These are phyloP conservation scores for Eupithecia subfuscata DNA, from an alignment of 2,888 invertebrate genomes.

Conservation along the genomic window DNA sequence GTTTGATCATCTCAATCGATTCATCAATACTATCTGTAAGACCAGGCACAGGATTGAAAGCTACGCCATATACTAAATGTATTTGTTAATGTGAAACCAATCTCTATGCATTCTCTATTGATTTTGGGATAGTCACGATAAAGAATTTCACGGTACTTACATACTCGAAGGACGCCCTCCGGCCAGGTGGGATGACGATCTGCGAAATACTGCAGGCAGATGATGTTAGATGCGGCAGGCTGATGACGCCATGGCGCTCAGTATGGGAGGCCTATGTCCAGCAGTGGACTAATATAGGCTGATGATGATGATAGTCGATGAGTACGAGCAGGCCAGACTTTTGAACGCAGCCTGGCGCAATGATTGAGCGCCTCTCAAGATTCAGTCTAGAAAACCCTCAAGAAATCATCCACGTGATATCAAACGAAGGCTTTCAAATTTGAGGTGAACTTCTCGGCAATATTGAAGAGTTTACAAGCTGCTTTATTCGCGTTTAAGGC, in stretches of 20 bases:
- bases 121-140: neutral
- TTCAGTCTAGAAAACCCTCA: neutral
- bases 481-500: constrained; percentile 18
- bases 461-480: constrained; percentile 8
- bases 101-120: neutral
- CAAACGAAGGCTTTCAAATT: neutral
- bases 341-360: neutral
- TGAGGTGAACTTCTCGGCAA: neutral
- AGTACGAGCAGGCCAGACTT: neutral
- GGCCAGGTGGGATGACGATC: no score
- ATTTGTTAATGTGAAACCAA: neutral
- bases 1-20: neutral
- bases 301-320: no score
- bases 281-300: no score
- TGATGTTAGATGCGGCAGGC: no score
- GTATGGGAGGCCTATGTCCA: no score
- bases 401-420: neutral
- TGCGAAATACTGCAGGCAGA: no score
- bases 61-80: no score
- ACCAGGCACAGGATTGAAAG: neutral
- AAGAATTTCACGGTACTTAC: neutral
- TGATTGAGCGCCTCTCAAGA: neutral
- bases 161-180: neutral
- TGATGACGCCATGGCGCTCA: no score
- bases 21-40: neutral